phyloP scores from a whole-genome alignment of 2,888 invertebrate species.

The Leistus spinibarbis region DNA sequence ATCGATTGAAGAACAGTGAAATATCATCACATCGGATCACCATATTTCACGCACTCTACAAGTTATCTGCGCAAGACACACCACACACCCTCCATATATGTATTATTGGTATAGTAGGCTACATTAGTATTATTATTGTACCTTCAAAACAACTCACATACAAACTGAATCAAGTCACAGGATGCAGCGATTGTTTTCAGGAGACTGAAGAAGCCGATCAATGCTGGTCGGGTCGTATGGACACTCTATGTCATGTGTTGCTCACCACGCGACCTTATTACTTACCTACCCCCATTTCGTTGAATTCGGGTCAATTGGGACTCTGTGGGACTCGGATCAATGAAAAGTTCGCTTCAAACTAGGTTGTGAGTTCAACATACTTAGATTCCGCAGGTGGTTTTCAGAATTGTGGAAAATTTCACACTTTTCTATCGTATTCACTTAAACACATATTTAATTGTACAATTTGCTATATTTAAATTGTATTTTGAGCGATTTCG shows the following conservation, averaged over 20 bases:
- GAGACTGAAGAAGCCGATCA: not conserved
- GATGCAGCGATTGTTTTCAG: not conserved
- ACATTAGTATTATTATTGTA: not conserved
- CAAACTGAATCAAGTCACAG: not conserved
- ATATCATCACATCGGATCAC: not conserved
- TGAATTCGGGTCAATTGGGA: slow-evolving; percentile 15
- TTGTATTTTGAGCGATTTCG: too few relatives aligned
- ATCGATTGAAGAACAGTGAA: not conserved
- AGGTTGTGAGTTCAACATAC: slow-evolving; percentile 30
- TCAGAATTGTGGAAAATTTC: not conserved
- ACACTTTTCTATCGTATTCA: not conserved
- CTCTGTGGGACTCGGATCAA: not conserved
- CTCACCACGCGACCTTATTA: not conserved
- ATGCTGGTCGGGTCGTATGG: not conserved
- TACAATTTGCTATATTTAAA: not conserved
- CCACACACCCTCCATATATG: not conserved
- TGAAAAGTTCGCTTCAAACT: slow-evolving; percentile 14
- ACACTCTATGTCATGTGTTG: slow-evolving; percentile 3
- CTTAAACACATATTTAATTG: not conserved
- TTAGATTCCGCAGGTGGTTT: slow-evolving; percentile 29
- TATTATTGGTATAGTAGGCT: too few relatives aligned
- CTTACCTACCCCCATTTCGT: not conserved
- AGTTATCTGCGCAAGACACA: not conserved
- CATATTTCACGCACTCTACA: not conserved
- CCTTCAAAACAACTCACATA: not conserved